These are phyloP conservation scores for Lacerta viridis DNA, from an alignment of 2,797 vertebrate genomes.

Conservation along the genomic window DNA sequence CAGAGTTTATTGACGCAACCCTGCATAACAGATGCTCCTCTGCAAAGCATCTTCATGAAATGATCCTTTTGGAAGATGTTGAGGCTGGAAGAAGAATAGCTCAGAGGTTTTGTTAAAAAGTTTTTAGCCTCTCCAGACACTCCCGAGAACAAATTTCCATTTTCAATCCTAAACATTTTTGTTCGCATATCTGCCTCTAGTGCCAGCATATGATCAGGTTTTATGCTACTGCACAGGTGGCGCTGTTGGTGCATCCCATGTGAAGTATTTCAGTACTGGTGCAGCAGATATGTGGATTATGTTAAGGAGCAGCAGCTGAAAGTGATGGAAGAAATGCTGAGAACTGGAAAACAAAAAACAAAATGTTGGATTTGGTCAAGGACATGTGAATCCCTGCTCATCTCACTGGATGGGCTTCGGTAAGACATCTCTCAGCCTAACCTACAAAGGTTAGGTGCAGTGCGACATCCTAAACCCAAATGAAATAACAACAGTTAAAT, in stretches of 20 bases:
- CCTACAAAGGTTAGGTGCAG: not conserved
- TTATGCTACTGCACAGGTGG: not conserved
- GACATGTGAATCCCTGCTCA: not conserved
- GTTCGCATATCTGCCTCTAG: not conserved
- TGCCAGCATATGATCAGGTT: not conserved
- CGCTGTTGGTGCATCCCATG: not conserved
- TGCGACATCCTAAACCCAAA: not conserved
- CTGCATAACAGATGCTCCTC: slow-evolving; percentile 30
- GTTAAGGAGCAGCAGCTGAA: not conserved
- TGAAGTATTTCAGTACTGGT: not conserved
- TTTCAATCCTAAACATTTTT: slow-evolving; percentile 17
- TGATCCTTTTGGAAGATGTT: slow-evolving; percentile 24
- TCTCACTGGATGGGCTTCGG: not conserved
- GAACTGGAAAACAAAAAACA: not conserved
- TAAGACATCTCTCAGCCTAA: not conserved
- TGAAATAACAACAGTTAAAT: not conserved
- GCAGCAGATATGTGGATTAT: not conserved
- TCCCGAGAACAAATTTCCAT: slow-evolving; percentile 2
- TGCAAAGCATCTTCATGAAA: slow-evolving; percentile 42
- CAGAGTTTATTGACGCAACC: slow-evolving; percentile 38
- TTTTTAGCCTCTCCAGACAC: slow-evolving; percentile 23
- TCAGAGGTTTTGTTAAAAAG: slow-evolving; percentile 23
- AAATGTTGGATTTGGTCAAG: not conserved
- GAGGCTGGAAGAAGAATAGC: slow-evolving; percentile 22
- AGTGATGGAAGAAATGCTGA: not conserved